These are phyloP conservation scores for Apamea epomidion DNA, from an alignment of 2,888 invertebrate genomes.

Conservation along the genomic window DNA sequence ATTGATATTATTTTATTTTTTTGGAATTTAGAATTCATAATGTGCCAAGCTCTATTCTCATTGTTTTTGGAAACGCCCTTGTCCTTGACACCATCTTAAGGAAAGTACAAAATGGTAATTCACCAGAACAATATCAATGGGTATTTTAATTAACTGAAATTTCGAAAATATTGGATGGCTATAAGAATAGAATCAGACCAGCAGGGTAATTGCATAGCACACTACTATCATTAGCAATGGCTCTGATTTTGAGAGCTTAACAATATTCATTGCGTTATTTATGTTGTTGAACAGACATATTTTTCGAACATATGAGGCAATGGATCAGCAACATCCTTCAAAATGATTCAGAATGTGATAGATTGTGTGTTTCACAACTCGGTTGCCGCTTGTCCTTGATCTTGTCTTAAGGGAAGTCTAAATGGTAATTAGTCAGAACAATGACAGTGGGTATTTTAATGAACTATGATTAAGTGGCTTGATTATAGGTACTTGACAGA, in stretches of 20 bases:
- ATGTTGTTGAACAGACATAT: no score
- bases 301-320: no score
- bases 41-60: neutral
- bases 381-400: neutral
- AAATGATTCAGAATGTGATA: no score
- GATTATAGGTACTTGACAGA: no score
- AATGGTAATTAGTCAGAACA: neutral
- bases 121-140: constrained; percentile 1
- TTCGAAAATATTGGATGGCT: no score
- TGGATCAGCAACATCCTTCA: no score
- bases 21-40: constrained; percentile 14
- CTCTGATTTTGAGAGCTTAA: no score
- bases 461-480: neutral
- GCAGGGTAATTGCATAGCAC: no score
- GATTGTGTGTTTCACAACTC: no score
- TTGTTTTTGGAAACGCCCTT: constrained; percentile 28
- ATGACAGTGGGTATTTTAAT: constrained; percentile 13
- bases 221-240: no score
- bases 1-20: constrained; percentile 13
- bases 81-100: constrained; percentile 2
- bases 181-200: no score
- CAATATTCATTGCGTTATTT: no score
- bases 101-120: neutral
- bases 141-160: neutral
- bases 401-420: neutral